Evolutionary conservation across 2,888 invertebrate species (phyloP).

Genomic region (Lasioglossum malachurum): DNA sequence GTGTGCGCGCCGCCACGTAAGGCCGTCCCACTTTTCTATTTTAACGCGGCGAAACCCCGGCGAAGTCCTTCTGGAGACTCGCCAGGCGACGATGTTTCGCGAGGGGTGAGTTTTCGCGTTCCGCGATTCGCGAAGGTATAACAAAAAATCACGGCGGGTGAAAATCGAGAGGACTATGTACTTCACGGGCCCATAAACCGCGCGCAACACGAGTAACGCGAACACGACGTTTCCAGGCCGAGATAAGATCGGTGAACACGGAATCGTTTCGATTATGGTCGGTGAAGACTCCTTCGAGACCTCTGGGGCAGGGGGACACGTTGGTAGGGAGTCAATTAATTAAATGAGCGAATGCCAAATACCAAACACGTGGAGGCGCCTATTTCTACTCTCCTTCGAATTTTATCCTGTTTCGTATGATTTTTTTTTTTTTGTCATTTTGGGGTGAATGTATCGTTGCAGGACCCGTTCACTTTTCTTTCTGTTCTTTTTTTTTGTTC

Average conservation of each 20-base stretch:
- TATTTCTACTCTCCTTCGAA: conserved; percentile 38
- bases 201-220: conserved; percentile 10
- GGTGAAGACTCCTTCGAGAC: conserved; percentile 11
- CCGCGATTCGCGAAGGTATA: conserved; percentile 23
- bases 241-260: conserved; percentile 45
- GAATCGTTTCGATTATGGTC: conserved; percentile 24
- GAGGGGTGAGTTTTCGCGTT: conserved; percentile 49
- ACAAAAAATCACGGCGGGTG: conserved; percentile 1
- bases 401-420: conserved; percentile 36
- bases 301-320: conserved; percentile 14
- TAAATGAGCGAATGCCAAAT: conserved; percentile 48
- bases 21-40: conserved; percentile 80
- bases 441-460: background rate
- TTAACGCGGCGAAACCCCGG: conserved; percentile 75
- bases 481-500: background rate
- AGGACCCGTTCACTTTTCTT: background rate
- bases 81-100: conserved; percentile 77
- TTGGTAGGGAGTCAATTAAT: conserved; percentile 28
- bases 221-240: conserved; percentile 15
- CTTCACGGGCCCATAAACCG: background rate
- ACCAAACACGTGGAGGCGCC: conserved; percentile 44
- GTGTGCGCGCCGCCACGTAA: conserved; percentile 62
- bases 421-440: background rate
- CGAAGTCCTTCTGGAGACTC: conserved; percentile 76
- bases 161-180: conserved; percentile 1